Base-by-base conservation (phyloP, 1,140 invertebrate genomes). In the Neoseiulus cucumeris region DNA sequence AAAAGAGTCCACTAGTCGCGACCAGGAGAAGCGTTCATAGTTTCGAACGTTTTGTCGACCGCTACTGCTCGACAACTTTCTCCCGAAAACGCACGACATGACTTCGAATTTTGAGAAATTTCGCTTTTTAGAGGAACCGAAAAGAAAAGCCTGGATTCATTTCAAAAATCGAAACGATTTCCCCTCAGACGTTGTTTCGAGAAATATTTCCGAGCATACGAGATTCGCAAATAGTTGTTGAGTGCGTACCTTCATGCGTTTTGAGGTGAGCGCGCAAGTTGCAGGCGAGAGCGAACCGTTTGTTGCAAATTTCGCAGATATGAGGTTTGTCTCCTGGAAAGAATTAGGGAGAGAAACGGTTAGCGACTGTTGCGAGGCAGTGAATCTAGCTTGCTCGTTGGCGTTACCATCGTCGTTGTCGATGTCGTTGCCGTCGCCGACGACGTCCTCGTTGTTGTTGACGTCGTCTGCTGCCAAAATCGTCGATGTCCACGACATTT, bases 241-340 rank as follows among this genome's bases (percentile, higher is more conserved):
- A n/a, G 14, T 17, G 17, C 51, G 33, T 59, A 59, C 51, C 74
- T 69, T 80, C 83, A 70, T 87, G 85, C 2, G 83, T 86, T 74
- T 85, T 85, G 73, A 85, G 78, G 71, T 87, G 85, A 0, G 84
- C 83, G 67, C 83, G 77, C 66, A 87, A 77, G 74, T 87, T 87
- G 72, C 83, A 85, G 28, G 83, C 81, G 1, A 86, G 74, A 1
- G 85, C 83, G 73, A 87, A 87, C 72, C 82, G 82, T 73, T 87
- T 87, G 47, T 82, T 79, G 73, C 85, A 88, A 1, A 83, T 72
- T 66, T 80, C 77, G 73, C 85, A 87, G 25, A 80, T 79, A 73
- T 87, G 83, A 1, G 84, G 83, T 73, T 84, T 85, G 73, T 87
- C 83, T 66, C 85, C 86, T 87, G 74, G 7, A 74, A 74, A 25